Percentiles rank a stretch among this genome's conserved stretches.
Conservation (phyloP, 2,113 vertebrate genomes). For the Seriola rivoliana region DNA sequence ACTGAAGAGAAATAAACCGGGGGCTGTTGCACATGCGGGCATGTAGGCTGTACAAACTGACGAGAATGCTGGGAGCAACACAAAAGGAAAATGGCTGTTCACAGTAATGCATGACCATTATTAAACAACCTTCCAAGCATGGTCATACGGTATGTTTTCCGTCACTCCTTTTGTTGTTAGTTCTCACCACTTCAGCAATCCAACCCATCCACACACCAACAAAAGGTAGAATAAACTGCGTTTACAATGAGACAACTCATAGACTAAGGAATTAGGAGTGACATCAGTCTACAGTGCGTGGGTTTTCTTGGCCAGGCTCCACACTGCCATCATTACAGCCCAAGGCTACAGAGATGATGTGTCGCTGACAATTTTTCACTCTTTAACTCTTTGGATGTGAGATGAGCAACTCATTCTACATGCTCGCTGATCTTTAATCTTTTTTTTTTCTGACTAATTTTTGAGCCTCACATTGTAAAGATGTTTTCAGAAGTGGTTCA, state of each 20-base stretch:
- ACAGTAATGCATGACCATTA: slow-evolving; percentile 13
- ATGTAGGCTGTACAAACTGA: slow-evolving; percentile 8
- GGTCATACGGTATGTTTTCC: background rate
- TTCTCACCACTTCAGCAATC: background rate
- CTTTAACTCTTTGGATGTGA: background rate
- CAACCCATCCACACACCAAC: slow-evolving; percentile 1
- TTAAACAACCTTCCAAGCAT: slow-evolving; percentile 23
- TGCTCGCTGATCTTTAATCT: background rate
- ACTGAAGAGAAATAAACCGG: slow-evolving; percentile 20
- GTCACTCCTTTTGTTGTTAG: background rate
- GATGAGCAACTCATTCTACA: slow-evolving; percentile 4
- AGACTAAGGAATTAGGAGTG: slow-evolving; percentile 16
- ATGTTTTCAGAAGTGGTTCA: background rate
- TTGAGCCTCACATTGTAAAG: background rate
- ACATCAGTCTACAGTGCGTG: slow-evolving; percentile 19
- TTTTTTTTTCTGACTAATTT: background rate
- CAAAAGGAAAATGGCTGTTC: slow-evolving; percentile 3
- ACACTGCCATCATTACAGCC: slow-evolving; percentile 14
- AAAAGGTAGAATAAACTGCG: background rate
- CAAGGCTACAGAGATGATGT: slow-evolving; percentile 38
- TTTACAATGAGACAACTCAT: background rate
- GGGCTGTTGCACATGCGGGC: slow-evolving; percentile 13
- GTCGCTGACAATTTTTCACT: slow-evolving; percentile 29
- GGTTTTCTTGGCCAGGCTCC: slow-evolving; percentile 26
- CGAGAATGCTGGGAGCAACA: background rate